These are phyloP conservation scores for Brachyrhaphis roseni DNA, from an alignment of 2,797 vertebrate species.

Conservation along the genomic window DNA sequence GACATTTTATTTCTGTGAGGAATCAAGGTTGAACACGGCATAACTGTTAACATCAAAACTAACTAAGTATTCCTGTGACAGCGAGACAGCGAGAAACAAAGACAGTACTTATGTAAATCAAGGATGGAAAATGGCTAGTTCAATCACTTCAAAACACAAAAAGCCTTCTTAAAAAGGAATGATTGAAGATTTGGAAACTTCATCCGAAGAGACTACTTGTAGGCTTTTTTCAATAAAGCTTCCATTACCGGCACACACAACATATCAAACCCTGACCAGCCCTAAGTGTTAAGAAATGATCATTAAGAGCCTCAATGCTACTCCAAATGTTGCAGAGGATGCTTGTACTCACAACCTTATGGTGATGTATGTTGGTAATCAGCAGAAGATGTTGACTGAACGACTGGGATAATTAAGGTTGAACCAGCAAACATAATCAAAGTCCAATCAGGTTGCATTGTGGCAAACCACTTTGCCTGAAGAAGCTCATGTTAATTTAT, in stretches of 20 bases:
- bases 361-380: slow-evolving; percentile 52
- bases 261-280: slow-evolving; percentile 52
- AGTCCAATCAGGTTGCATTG: slow-evolving; percentile 64
- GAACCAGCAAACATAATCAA: slow-evolving; percentile 72
- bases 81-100: neutral
- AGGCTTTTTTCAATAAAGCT: neutral
- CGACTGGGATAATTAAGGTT: slow-evolving; percentile 59
- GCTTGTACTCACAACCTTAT: slow-evolving; percentile 28
- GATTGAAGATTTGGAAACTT: neutral
- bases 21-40: neutral
- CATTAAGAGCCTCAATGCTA: slow-evolving; percentile 54
- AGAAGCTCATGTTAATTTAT: slow-evolving; percentile 32
- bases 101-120: neutral
- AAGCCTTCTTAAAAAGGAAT: neutral
- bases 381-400: slow-evolving; percentile 43
- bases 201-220: neutral
- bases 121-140: neutral
- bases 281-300: slow-evolving; percentile 51
- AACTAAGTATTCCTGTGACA: neutral
- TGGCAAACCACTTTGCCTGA: slow-evolving; percentile 43
- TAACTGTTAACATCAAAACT: neutral
- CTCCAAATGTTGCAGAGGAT: slow-evolving; percentile 47
- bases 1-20: neutral
- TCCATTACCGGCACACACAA: slow-evolving; percentile 17
- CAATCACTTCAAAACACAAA: slow-evolving; percentile 14